Percentiles rank a stretch among this genome's conserved stretches.
Conservation (phyloP, 2,888 invertebrate species). For the Panzeria rudis region DNA sequence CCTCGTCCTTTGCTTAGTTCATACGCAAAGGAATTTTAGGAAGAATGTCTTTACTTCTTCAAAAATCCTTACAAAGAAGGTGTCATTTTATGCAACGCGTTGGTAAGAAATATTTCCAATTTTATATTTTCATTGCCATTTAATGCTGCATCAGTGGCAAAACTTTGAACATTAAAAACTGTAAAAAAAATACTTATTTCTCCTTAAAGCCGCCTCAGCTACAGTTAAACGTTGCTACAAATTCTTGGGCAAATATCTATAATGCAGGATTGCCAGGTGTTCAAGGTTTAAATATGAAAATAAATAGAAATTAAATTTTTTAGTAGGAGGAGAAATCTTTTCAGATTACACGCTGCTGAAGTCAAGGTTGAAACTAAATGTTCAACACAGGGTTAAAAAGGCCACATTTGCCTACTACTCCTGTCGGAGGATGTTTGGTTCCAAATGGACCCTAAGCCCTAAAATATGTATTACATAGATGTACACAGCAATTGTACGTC, state of each 20-base stretch:
- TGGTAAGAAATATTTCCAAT: slow-evolving; percentile 63
- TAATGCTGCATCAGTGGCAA: slow-evolving; percentile 76
- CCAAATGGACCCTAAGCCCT: too few species aligned
- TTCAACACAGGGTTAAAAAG: too few species aligned
- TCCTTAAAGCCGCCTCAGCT: slow-evolving; percentile 48
- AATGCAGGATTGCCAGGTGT: slow-evolving; percentile 46
- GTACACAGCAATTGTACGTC: too few species aligned
- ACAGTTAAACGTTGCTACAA: slow-evolving; percentile 38
- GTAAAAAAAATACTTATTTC: slow-evolving; percentile 56
- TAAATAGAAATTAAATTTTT: background rate
- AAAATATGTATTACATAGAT: too few species aligned
- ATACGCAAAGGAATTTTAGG: background rate
- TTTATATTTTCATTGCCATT: slow-evolving; percentile 74
- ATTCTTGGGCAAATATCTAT: background rate
- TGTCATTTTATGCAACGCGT: slow-evolving; percentile 58
- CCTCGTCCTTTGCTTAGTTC: background rate
- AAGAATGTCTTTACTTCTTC: slow-evolving; percentile 11
- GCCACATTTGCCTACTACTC: too few species aligned
- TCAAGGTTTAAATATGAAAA: background rate
- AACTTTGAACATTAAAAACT: slow-evolving; percentile 75
- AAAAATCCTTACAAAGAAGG: slow-evolving; percentile 54
- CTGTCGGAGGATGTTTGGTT: too few species aligned
- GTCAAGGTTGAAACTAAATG: too few species aligned
- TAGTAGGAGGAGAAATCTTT: too few species aligned
- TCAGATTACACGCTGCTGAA: too few species aligned